Conservation (phyloP, 2,888 invertebrate species). For the Allygus modestus region DNA sequence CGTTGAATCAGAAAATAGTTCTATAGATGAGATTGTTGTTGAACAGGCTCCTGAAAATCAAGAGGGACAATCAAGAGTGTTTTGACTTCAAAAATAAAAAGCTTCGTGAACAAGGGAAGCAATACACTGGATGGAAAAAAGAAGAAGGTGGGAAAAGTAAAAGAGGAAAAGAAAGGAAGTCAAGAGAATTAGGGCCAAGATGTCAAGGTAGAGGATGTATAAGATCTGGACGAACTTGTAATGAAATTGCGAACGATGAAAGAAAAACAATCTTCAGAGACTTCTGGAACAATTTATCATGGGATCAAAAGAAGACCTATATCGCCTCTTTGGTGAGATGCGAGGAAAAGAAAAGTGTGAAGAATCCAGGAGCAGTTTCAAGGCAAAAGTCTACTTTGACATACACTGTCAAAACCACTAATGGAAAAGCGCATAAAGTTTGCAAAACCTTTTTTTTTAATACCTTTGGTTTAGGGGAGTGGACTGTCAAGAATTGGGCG, state of each 20-base stretch:
- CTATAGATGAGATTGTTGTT: background rate
- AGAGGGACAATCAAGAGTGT: background rate
- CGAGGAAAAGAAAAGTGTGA: background rate
- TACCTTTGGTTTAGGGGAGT: slow-evolving; percentile 19
- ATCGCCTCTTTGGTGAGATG: background rate
- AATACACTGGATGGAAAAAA: slow-evolving; percentile 23
- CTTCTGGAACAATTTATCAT: slow-evolving; percentile 17
- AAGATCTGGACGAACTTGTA: slow-evolving; percentile 2
- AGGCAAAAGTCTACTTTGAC: background rate
- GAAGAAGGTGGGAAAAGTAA: background rate
- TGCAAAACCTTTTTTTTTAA: slow-evolving; percentile 18
- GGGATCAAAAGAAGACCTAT: background rate
- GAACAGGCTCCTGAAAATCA: background rate
- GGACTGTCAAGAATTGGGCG: background rate
- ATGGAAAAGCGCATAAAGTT: slow-evolving; percentile 44
- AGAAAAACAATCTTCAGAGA: background rate
- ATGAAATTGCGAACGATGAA: slow-evolving; percentile 19
- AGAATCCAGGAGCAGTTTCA: background rate
- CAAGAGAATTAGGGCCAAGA: slow-evolving; percentile 21
- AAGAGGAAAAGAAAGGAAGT: background rate
- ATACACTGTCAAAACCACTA: slow-evolving; percentile 49
- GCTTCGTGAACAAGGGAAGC: background rate
- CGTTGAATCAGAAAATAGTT: background rate
- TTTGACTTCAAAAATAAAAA: background rate
- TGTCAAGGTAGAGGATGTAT: background rate